These are phyloP conservation scores for Chamaea fasciata DNA, from an alignment of 2,113 vertebrate species.

Conservation along the genomic window DNA sequence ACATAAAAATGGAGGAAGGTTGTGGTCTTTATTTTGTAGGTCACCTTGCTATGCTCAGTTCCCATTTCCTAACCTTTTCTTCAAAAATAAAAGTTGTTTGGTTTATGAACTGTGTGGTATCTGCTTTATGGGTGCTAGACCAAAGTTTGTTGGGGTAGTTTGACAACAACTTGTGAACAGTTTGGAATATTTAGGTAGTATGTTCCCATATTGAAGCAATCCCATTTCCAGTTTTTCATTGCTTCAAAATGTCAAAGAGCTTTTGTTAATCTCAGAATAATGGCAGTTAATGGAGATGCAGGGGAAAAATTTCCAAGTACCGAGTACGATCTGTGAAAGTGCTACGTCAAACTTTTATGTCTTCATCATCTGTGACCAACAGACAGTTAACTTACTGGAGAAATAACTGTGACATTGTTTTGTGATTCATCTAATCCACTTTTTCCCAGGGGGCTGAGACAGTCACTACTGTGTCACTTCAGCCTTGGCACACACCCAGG, in stretches of 20 bases:
- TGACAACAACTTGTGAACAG: not conserved
- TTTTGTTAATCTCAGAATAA: not conserved
- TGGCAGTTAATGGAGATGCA: not conserved
- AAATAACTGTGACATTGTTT: conserved; percentile 1
- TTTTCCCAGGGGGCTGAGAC: not conserved
- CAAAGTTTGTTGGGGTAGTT: not conserved
- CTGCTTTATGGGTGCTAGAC: not conserved
- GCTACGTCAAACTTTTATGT: not conserved
- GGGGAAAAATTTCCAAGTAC: not conserved
- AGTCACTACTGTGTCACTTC: not conserved
- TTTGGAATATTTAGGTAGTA: not conserved
- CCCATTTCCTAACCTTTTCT: not conserved
- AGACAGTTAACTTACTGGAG: conserved; percentile 6
- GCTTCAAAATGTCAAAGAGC: not conserved
- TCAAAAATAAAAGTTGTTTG: not conserved
- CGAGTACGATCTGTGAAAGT: not conserved
- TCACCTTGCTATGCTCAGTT: not conserved
- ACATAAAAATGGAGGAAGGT: not conserved
- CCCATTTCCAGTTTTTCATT: not conserved
- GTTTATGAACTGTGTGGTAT: not conserved
- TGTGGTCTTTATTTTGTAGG: not conserved
- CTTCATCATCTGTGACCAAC: not conserved
- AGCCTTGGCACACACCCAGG: not conserved
- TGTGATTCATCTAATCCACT: conserved; percentile 3
- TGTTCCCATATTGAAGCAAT: not conserved